phyloP scores from a whole-genome alignment of 2,888 invertebrate genomes.

The Hirudinaria manillensis region DNA sequence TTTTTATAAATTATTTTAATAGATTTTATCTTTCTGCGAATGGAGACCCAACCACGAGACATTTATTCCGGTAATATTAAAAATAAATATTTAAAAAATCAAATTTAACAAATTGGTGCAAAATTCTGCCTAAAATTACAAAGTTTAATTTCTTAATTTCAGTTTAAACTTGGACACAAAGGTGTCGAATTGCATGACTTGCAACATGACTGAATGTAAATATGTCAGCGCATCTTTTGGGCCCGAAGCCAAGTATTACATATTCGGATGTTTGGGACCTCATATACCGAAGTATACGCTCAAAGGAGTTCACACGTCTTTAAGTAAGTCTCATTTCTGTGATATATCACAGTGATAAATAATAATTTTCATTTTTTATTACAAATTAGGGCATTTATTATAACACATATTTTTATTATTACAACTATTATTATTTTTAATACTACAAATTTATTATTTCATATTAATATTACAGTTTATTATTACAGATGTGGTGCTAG shows the following conservation, averaged over 20 bases:
- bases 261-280: slow-evolving; percentile 84
- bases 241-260: slow-evolving; percentile 67
- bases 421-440: neutral
- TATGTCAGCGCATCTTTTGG: slow-evolving; percentile 65
- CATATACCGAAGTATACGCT: slow-evolving; percentile 64
- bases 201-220: slow-evolving; percentile 74
- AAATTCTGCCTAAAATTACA: neutral
- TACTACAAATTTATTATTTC: neutral
- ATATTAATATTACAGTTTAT: neutral
- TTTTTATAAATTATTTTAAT: slow-evolving; percentile 35
- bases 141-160: neutral
- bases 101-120: neutral
- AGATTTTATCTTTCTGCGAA: slow-evolving; percentile 71
- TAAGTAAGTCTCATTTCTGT: neutral
- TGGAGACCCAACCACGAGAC: slow-evolving; percentile 71
- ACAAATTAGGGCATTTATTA: slow-evolving; percentile 4
- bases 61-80: slow-evolving; percentile 65
- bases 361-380: neutral
- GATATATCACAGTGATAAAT: neutral
- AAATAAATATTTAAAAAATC: no score
- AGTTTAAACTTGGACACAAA: slow-evolving; percentile 7
- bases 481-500: slow-evolving; percentile 56
- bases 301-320: slow-evolving; percentile 29
- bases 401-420: slow-evolving; percentile 30
- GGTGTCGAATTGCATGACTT: slow-evolving; percentile 56